Conservation (phyloP, 2,888 invertebrate genomes). For the Microplitis deprimator region DNA sequence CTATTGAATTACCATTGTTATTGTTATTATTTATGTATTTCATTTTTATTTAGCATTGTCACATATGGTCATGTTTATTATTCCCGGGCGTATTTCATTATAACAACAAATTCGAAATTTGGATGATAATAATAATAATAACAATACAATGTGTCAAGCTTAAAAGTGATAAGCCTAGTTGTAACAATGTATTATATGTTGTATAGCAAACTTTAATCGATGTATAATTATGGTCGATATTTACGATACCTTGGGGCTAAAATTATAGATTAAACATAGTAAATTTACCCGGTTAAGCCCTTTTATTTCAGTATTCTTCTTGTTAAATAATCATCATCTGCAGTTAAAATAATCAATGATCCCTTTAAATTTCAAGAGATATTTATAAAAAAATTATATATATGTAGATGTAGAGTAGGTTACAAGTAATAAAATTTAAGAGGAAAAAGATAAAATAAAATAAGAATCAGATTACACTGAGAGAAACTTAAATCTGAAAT, state of each 20-base stretch:
- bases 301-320: background rate
- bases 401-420: background rate
- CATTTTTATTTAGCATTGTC: background rate
- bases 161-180: background rate
- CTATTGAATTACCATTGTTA: background rate
- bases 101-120: no score
- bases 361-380: background rate
- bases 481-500: background rate
- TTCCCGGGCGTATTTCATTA: no score
- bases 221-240: background rate
- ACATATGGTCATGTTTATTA: no score
- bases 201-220: background rate
- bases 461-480: background rate
- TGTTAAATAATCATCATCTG: background rate
- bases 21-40: constrained; percentile 5
- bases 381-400: background rate
- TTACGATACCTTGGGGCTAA: background rate
- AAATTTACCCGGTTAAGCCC: background rate
- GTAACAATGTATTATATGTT: background rate
- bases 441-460: background rate
- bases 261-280: background rate
- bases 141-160: background rate
- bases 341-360: background rate
- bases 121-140: no score
- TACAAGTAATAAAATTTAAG: background rate